Evolutionary conservation across 2,113 vertebrate species (phyloP), one percentile per base, ranked within the genome.

Genomic region (Ardeotis arabs): DNA sequence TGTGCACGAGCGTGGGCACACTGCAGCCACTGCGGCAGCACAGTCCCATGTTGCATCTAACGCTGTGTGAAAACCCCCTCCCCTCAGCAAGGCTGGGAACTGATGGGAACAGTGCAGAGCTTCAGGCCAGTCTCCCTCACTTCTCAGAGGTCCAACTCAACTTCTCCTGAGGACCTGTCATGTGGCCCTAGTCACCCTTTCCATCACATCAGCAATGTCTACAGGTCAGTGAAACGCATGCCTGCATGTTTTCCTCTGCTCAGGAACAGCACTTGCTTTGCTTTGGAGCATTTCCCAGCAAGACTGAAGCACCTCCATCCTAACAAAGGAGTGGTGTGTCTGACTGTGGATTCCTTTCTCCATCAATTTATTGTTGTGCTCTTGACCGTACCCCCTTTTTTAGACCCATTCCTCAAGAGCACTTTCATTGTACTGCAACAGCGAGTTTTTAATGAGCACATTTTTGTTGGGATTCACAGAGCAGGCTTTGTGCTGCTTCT

Each of bases 21-120:
- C 14, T 59, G 62, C 0, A 1, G 12, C 39, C 12, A 18, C 55
- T 7, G 31, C 0, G 0, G 39, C 1, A 0, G 44, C 49, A 62
- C 39, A 21, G 7, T 33, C 39, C 37, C 15, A 4, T 20, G 10
- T 31, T 70, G 31, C 8, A 13, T 37, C 14, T 68, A 25, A 14
- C 0, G 0, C 31, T 70, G 22, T 0, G 0, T 47, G 35, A 52
- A 87, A 78, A 12, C 12, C 23, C 49, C 76, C 66, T 33, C 8
- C 56, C 29, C 90, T 70, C 53, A 58, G 55, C 66, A 73, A 77
- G 37, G 19, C 39, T 80, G 63, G 35, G 49, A 92, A 25, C n/a
- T 67, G 74, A 24, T 39, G 18, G 44, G 33, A 93, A 19, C 33
- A 62, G 66, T 14, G 75, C 24, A 83, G 82, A 86, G 50, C 59